Evolutionary conservation across 2,113 vertebrate species (phyloP), one percentile per base, ranked within the genome.

Genomic region (Spea bombifrons): DNA sequence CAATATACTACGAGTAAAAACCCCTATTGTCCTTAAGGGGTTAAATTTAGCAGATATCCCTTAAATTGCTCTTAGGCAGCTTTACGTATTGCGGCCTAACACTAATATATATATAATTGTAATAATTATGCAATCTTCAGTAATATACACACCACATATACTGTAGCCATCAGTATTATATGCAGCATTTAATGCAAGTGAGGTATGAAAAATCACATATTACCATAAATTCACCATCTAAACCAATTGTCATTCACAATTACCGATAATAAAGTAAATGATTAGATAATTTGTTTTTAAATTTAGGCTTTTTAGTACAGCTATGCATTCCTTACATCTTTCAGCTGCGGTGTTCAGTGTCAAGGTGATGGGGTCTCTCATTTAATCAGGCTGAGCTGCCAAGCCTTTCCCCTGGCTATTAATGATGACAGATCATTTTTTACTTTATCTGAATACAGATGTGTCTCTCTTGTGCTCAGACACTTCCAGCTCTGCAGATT

Each of bases 211-310:
- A 10, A 52, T 10, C 50, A 52, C 6, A 52, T 2, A 52, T 52
- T 7, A 52, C 50, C 6, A 52, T 52, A 10, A 6, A 52, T 52
- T 52, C 50, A 10, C 6, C 50, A 7, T 52, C 50, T 10, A 52
- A 59, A 59, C 15, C 55, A 9, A 59, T 59, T 59, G 55, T 9
- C 55, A 0, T 76, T 71, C 82, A 80, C 67, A 55, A 8, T 83
- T 83, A 73, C 81, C 72, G 76, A 77, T 81, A 83, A 84, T 73
- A 80, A n/a, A 59, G 76, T 69, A n/a, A 10, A 80, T 83, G 70
- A 53, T 87, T 86, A 85, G 64, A 86, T 78, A 86, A 87, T 87
- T 3, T 3, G 85, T 86, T 87, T 59, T 87, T 85, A 87, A 84
- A 88, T 82, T 71, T 71, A 84, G 73, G 83, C 84, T 78, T 76